Percentiles rank a stretch among this genome's conserved stretches.
These are phyloP conservation scores for Ormyrus rosae DNA, from an alignment of 2,888 invertebrate species.

Conservation along the genomic window DNA sequence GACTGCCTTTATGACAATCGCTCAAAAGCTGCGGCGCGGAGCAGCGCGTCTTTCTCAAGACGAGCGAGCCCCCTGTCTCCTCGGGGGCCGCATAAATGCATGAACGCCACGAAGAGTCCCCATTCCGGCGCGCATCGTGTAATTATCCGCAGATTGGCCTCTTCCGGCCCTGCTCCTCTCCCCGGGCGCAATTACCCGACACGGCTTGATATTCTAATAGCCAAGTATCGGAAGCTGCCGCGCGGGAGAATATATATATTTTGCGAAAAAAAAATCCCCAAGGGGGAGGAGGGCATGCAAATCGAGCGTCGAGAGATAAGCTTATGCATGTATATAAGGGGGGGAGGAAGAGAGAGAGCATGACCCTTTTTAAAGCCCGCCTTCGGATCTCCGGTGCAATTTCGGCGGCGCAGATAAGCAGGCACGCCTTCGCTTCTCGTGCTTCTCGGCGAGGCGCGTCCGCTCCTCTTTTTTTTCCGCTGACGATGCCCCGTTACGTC, in stretches of 20 bases:
- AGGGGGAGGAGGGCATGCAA: conserved; percentile 15
- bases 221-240: conserved; percentile 27
- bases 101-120: conserved; percentile 44
- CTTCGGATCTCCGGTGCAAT: conserved; percentile 33
- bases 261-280: conserved; percentile 25
- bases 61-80: not conserved
- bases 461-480: not conserved
- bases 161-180: conserved; percentile 37
- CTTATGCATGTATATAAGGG: not conserved
- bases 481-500: not conserved
- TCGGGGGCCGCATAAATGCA: conserved; percentile 37
- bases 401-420: conserved; percentile 41
- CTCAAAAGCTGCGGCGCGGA: conserved; percentile 26
- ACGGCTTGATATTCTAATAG: conserved; percentile 36
- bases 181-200: not conserved
- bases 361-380: conserved; percentile 6
- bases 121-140: conserved; percentile 15
- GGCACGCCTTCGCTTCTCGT: conserved; percentile 6
- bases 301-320: conserved; percentile 38
- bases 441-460: conserved; percentile 1
- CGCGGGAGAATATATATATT: conserved; percentile 21
- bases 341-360: too few relatives aligned
- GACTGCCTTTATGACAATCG: conserved; percentile 54
- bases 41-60: not conserved
- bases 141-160: conserved; percentile 49